phyloP scores from a whole-genome alignment of 2,797 vertebrate genomes.

The Pitangus sulphuratus region DNA sequence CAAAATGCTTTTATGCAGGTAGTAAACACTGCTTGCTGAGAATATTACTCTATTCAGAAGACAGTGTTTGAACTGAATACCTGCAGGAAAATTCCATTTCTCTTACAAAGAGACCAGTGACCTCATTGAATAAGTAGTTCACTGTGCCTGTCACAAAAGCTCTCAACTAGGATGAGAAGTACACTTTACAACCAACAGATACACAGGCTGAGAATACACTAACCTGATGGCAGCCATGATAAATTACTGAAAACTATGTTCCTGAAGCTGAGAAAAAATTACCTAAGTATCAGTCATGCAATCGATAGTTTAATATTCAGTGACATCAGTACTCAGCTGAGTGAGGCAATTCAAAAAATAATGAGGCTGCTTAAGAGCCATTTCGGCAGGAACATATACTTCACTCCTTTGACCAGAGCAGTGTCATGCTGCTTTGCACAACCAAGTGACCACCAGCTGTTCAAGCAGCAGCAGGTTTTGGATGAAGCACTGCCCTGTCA shows the following conservation, averaged over 20 bases:
- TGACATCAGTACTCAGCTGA: neutral
- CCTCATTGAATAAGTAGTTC: neutral
- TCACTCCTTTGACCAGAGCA: neutral
- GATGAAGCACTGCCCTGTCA: accelerated
- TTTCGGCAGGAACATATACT: neutral
- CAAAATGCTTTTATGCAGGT: neutral
- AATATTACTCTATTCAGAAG: neutral
- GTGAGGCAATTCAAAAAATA: neutral
- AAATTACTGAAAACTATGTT: neutral
- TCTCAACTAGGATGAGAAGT: neutral
- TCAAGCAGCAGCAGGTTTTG: neutral
- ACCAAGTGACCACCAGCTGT: accelerated
- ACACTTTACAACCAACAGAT: neutral
- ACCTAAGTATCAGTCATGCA: neutral
- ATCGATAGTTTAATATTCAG: neutral
- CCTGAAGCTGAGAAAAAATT: neutral
- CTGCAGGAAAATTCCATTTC: neutral
- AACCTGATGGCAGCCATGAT: neutral
- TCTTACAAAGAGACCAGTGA: neutral
- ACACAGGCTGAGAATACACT: neutral
- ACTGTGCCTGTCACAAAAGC: neutral
- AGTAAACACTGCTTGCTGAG: neutral
- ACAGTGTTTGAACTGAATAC: neutral
- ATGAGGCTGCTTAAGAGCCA: neutral
- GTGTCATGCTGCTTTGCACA: neutral